Evolutionary conservation across 2,888 invertebrate species (phyloP), one percentile per base, ranked within the genome.

Genomic region (Buathra laborator): DNA sequence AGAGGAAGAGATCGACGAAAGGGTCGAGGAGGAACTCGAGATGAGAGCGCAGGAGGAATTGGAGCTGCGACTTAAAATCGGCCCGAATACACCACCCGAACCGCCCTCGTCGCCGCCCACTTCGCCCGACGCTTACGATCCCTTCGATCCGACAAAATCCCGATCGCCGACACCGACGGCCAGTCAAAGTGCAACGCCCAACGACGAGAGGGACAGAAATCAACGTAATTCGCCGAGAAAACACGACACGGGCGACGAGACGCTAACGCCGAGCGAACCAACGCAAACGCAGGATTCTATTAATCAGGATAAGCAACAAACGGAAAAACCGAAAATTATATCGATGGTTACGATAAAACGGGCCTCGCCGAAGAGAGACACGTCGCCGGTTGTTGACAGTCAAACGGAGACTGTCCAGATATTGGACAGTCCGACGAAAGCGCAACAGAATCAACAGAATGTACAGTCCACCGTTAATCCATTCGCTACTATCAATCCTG

Each of bases 141-240:
- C 98, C 1, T 98, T 98, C 94, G 98, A 98, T 94, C 98, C 98
- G 0, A 98, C 98, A 9, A 97, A 97, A 93, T 97, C 98, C 0
- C 94, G 96, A 24, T 96, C 96, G 14, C 96, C 95, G 0, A 96
- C 96, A 0, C 96, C 96, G 0, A 92, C 90, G 0, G 89, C 89
- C 0, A 92, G 92, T 51, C 92, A 92, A 48, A 90, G 91, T 24
- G 90, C 88, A 0, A 89, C 89, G 4, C 89, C 90, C 3, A 87
- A 87, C 14, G 92, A 92, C 43, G 92, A 92, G 10, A 86, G 88
- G 24, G 90, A 90, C 76, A 86, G 90, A 94, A 95, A 89, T 93
- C 94, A 86, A 88, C 90, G 90, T 12, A 90, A 14, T 44, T 93
- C 92, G 14, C 92, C 91, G 0, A 89, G 90, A n/a, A 92, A 92